Conservation (phyloP, 2,888 invertebrate genomes). For the Conomelus anceps region DNA sequence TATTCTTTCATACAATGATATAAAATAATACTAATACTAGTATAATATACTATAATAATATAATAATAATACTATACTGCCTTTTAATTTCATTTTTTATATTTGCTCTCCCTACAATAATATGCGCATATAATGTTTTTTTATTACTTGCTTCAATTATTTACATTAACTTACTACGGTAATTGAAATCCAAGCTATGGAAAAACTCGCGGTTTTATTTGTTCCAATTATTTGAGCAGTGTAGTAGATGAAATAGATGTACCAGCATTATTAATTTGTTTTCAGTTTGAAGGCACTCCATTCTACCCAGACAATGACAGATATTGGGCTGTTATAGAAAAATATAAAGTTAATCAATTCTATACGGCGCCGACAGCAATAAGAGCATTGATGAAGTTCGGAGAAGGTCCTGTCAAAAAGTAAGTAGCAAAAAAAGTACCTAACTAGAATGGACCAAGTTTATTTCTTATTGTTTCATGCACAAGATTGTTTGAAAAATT, state of each 20-base stretch:
- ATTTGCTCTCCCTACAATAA: too few relatives aligned
- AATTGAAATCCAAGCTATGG: neutral
- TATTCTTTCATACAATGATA: too few relatives aligned
- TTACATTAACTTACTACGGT: neutral
- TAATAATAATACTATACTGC: too few relatives aligned
- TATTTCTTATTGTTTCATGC: too few relatives aligned
- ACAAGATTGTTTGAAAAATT: too few relatives aligned
- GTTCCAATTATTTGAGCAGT: neutral
- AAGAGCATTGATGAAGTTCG: conserved; percentile 90
- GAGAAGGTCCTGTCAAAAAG: conserved; percentile 75
- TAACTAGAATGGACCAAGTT: too few relatives aligned
- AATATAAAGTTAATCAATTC: conserved; percentile 91
- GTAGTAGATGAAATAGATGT: too few relatives aligned
- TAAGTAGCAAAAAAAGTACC: conserved; percentile 38
- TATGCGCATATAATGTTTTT: neutral
- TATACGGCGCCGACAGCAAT: conserved; percentile 99
- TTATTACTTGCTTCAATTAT: neutral
- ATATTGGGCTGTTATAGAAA: conserved; percentile 88
- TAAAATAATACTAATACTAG: too few relatives aligned
- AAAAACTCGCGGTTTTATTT: neutral
- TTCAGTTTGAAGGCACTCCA: conserved; percentile 92
- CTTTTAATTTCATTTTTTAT: too few relatives aligned
- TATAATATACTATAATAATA: too few relatives aligned
- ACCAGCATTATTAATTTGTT: conserved; percentile 24
- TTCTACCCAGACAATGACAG: conserved; percentile 90